A percentile compares a stretch with the other conserved stretches of the same genome.
These are phyloP conservation scores for Elgaria multicarinata DNA, from an alignment of 2,113 vertebrate genomes.

Conservation along the genomic window DNA sequence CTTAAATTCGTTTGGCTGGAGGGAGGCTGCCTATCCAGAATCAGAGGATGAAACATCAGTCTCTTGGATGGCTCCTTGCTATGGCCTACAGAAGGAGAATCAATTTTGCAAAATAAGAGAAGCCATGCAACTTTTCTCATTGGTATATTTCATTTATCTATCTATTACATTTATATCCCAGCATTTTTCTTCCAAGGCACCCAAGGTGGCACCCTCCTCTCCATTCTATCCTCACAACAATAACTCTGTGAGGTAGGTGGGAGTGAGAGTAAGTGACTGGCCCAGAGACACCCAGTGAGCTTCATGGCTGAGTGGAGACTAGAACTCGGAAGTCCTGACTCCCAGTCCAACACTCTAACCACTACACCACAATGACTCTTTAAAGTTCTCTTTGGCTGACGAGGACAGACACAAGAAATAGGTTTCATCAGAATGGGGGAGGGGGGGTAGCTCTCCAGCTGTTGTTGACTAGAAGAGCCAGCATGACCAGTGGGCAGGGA, in stretches of 20 bases:
- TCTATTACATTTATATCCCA: too few relatives aligned
- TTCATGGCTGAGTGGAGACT: too few relatives aligned
- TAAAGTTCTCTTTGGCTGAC: not conserved
- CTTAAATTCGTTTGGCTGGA: not conserved
- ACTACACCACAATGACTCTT: too few relatives aligned
- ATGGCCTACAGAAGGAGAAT: not conserved
- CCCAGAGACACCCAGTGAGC: too few relatives aligned
- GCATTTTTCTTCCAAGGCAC: too few relatives aligned
- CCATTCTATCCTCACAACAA: too few relatives aligned
- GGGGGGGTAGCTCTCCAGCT: not conserved
- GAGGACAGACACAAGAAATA: not conserved
- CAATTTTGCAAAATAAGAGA: not conserved
- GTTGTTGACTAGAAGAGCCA: not conserved
- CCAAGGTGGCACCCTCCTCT: too few relatives aligned
- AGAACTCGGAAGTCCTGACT: too few relatives aligned
- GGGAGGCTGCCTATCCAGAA: not conserved
- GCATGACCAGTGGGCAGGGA: not conserved
- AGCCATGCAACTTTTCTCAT: not conserved
- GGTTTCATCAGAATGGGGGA: not conserved
- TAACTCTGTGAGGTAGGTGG: too few relatives aligned
- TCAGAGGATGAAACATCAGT: not conserved
- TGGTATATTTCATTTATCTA: too few relatives aligned
- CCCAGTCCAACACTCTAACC: too few relatives aligned
- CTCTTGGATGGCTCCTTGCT: not conserved
- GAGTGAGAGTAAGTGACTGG: too few relatives aligned